Conservation (phyloP, 2,888 invertebrate genomes). For the Morinoia aosen region DNA sequence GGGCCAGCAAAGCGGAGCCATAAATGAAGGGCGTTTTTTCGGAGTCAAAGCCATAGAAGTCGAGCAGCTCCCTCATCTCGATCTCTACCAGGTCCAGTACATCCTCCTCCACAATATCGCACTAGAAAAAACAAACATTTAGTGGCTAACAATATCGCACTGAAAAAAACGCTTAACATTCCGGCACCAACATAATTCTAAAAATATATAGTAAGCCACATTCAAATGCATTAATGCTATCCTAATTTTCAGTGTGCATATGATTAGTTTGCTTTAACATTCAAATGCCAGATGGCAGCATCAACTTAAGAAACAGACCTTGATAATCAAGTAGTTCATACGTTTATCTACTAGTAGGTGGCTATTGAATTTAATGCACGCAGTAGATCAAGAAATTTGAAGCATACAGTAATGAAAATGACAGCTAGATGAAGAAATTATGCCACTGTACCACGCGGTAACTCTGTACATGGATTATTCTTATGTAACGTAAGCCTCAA, state of each 20-base stretch:
- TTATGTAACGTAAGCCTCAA: background rate
- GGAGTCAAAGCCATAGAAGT: slow-evolving; percentile 88
- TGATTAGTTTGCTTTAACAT: background rate
- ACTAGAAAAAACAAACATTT: background rate
- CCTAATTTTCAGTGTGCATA: too few species aligned
- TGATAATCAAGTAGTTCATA: background rate
- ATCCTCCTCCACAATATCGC: slow-evolving; percentile 86
- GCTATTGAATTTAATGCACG: background rate
- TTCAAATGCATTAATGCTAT: background rate
- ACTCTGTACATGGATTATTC: background rate
- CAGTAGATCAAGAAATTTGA: background rate
- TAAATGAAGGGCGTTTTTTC: slow-evolving; percentile 80
- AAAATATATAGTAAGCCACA: background rate
- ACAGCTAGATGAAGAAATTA: background rate
- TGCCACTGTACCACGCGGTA: background rate
- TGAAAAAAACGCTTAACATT: background rate
- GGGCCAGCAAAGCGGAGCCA: slow-evolving; percentile 84
- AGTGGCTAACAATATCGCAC: background rate
- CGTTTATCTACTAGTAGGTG: background rate
- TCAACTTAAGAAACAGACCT: background rate
- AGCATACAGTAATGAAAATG: background rate
- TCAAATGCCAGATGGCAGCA: background rate
- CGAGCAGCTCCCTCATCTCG: slow-evolving; percentile 88
- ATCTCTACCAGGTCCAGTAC: slow-evolving; percentile 84
- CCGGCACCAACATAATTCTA: background rate